A percentile compares a stretch with the other conserved stretches of the same genome.
phyloP scores from a whole-genome alignment of 2,797 vertebrate species.

The Hippocampus kuda region DNA sequence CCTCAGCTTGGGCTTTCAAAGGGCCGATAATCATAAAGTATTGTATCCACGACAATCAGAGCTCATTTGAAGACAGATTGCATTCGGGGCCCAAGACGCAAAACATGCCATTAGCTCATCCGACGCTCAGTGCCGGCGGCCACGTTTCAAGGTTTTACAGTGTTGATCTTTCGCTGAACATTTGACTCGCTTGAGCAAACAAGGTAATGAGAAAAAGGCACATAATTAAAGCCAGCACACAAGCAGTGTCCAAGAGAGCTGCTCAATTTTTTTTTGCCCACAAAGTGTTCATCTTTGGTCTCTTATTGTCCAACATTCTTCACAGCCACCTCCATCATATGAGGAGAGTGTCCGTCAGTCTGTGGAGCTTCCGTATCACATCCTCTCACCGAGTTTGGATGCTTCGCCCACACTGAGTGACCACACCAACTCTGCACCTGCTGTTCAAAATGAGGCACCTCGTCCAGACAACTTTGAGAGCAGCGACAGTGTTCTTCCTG shows the following conservation, averaged over 20 bases:
- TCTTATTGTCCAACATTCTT: slow-evolving; percentile 14
- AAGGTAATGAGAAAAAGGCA: slow-evolving; percentile 64
- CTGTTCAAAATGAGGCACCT: slow-evolving; percentile 30
- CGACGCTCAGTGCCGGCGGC: slow-evolving; percentile 10
- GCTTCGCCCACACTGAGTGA: slow-evolving; percentile 27
- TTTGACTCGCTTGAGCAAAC: slow-evolving; percentile 59
- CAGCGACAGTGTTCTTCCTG: slow-evolving; percentile 14
- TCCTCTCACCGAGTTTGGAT: slow-evolving; percentile 33
- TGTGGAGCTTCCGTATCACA: slow-evolving; percentile 49
- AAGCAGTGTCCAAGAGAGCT: slow-evolving; percentile 50
- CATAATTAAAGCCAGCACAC: slow-evolving; percentile 55
- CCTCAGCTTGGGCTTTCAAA: neutral
- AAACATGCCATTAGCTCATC: slow-evolving; percentile 32
- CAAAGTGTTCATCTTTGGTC: neutral
- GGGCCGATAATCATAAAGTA: slow-evolving; percentile 22
- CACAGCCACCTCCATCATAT: slow-evolving; percentile 75
- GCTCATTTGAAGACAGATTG: slow-evolving; percentile 28
- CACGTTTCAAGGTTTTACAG: slow-evolving; percentile 38
- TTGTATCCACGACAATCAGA: slow-evolving; percentile 28
- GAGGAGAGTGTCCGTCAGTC: slow-evolving; percentile 73
- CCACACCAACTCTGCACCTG: slow-evolving; percentile 22
- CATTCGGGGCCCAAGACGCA: slow-evolving; percentile 28
- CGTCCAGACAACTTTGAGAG: slow-evolving; percentile 12
- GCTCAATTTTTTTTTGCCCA: slow-evolving; percentile 22
- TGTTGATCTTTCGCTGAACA: slow-evolving; percentile 59